Conservation (phyloP, 2,113 vertebrate genomes). For the Silurus meridionalis region DNA sequence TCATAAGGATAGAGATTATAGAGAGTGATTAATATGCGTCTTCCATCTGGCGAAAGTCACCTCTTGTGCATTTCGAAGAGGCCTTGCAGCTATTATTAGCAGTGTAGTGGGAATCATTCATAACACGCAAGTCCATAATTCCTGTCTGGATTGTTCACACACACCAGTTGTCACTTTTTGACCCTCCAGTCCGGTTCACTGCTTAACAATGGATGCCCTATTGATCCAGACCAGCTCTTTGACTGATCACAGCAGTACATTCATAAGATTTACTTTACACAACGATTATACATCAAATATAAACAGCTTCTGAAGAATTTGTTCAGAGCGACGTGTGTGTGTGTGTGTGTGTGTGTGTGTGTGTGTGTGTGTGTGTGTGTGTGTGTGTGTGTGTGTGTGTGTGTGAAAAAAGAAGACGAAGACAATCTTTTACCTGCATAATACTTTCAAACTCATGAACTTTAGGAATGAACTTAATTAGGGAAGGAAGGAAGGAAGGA, state of each 20-base stretch:
- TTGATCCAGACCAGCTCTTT: neutral
- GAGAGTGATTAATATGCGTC: constrained; percentile 30
- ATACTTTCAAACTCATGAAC: neutral
- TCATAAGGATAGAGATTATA: neutral
- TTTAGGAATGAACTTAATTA: neutral
- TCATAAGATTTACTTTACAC: neutral
- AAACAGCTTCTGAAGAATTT: neutral
- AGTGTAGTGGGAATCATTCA: neutral
- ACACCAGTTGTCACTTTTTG: neutral
- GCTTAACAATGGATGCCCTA: neutral
- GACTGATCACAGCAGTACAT: neutral
- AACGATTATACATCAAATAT: neutral
- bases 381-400: neutral
- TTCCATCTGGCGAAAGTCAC: constrained; percentile 37
- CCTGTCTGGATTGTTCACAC: constrained; percentile 3
- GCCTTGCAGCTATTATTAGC: constrained; percentile 1
- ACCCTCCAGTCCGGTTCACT: neutral
- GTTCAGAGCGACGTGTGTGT: neutral
- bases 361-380: neutral
- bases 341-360: neutral
- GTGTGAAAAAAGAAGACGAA: neutral
- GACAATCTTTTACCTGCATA: neutral
- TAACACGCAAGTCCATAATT: neutral
- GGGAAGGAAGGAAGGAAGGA: no score
- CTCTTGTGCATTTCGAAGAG: neutral